A percentile compares a stretch with the other conserved stretches of the same genome.
These are phyloP conservation scores for Salpingus planirostris DNA, from an alignment of 2,888 invertebrate genomes.

Conservation along the genomic window DNA sequence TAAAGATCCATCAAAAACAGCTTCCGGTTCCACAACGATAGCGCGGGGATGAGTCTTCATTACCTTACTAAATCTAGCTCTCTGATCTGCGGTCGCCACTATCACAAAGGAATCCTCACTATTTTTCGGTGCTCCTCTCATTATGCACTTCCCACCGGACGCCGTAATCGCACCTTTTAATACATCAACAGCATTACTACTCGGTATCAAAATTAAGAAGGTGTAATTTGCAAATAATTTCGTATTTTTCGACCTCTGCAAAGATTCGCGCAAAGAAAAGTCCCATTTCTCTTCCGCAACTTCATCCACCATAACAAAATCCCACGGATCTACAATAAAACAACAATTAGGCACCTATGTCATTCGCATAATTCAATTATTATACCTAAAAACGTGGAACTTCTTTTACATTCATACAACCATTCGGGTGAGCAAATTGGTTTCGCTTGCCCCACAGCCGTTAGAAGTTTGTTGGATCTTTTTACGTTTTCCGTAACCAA, in stretches of 20 bases:
- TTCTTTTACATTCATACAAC: conserved; percentile 32
- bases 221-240: conserved; percentile 29
- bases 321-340: conserved; percentile 48
- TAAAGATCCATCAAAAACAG: conserved; percentile 37
- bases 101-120: conserved; percentile 25
- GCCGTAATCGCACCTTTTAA: conserved; percentile 38
- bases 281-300: conserved; percentile 45
- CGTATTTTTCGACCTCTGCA: conserved; percentile 23
- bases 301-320: conserved; percentile 44
- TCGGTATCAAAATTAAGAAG: conserved; percentile 29
- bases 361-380: conserved; percentile 1
- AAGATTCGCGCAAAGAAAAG: conserved; percentile 38
- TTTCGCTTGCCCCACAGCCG: conserved; percentile 50
- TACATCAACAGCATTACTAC: conserved; percentile 29
- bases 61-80: conserved; percentile 30
- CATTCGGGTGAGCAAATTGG: conserved; percentile 47
- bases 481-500: conserved; percentile 48
- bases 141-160: conserved; percentile 36
- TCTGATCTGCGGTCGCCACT: conserved; percentile 30
- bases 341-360: conserved; percentile 1
- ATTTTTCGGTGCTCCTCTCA: conserved; percentile 24
- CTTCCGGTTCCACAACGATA: conserved; percentile 32
- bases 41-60: conserved; percentile 28
- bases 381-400: conserved; percentile 34
- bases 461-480: conserved; percentile 52